Percentiles rank a stretch among this genome's conserved stretches.
Conservation (phyloP, 2,113 vertebrate genomes). For the Neomonachus schauinslandi region DNA sequence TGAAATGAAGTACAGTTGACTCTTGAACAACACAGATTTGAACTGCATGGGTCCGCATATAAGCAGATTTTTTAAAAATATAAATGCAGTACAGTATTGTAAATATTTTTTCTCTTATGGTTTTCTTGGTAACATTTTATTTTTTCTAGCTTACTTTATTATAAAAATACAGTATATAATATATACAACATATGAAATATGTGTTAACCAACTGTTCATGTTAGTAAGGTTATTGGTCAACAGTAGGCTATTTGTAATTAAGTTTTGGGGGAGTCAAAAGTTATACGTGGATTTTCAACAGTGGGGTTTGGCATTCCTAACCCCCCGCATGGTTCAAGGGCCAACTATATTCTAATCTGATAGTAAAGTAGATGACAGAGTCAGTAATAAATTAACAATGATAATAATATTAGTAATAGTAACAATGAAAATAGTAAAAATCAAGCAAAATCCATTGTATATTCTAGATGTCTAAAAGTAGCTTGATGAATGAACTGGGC, state of each 20-base stretch:
- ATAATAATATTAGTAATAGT: not conserved
- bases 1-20: not conserved
- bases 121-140: not conserved
- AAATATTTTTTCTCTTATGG: not conserved
- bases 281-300: not conserved
- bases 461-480: not conserved
- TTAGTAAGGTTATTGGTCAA: not conserved
- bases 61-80: not conserved
- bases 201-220: not conserved
- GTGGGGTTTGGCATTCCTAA: not conserved
- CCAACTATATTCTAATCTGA: not conserved
- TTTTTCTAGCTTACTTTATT: not conserved
- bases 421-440: not conserved
- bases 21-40: not conserved
- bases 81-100: not conserved
- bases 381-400: not conserved
- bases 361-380: not conserved
- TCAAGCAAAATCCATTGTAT: not conserved
- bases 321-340: not conserved
- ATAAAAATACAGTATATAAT: not conserved
- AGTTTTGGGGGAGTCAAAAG: not conserved
- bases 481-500: not conserved
- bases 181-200: not conserved
- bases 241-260: not conserved
- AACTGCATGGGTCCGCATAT: accelerated